Percentiles rank a stretch among this genome's conserved stretches.
Evolutionary conservation across 2,113 vertebrate genomes (phyloP).

Genomic region (Haplochromis vanheusdeni): DNA sequence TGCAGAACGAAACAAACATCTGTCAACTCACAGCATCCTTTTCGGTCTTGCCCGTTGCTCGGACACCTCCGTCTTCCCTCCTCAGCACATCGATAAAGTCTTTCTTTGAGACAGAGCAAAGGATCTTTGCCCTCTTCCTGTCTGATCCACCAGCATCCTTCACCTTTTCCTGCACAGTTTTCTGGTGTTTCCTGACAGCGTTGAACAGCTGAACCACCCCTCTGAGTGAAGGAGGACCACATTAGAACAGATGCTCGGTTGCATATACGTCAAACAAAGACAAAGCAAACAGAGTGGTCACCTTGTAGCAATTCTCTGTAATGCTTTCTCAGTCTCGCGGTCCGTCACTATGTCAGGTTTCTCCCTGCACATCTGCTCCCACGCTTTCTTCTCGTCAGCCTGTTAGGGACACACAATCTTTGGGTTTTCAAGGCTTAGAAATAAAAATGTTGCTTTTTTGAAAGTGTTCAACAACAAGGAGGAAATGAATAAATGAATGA

Average conservation of each 20-base stretch:
- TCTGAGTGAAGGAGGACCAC: constrained; percentile 46
- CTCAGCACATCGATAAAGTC: constrained; percentile 89
- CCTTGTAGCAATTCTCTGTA: constrained; percentile 92
- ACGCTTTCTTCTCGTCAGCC: constrained; percentile 81
- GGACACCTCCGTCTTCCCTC: constrained; percentile 49
- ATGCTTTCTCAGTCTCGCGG: constrained; percentile 78
- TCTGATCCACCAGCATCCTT: constrained; percentile 81
- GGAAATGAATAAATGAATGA: not conserved
- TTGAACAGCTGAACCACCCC: constrained; percentile 95
- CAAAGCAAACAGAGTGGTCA: not conserved
- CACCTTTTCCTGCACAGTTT: constrained; percentile 76
- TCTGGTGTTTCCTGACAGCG: constrained; percentile 86
- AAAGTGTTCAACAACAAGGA: not conserved
- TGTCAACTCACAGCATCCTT: constrained; percentile 61
- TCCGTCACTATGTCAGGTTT: constrained; percentile 87
- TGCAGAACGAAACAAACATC: not conserved
- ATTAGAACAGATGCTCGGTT: not conserved
- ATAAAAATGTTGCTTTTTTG: not conserved
- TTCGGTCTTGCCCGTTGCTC: not conserved
- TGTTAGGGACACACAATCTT: constrained; percentile 38
- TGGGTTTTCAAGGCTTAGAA: not conserved
- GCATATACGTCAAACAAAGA: not conserved
- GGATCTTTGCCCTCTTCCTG: constrained; percentile 83
- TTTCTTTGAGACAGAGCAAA: constrained; percentile 85
- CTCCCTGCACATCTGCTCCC: constrained; percentile 91